Base-by-base conservation (phyloP, 2,113 vertebrate species). In the Candoia aspera region DNA sequence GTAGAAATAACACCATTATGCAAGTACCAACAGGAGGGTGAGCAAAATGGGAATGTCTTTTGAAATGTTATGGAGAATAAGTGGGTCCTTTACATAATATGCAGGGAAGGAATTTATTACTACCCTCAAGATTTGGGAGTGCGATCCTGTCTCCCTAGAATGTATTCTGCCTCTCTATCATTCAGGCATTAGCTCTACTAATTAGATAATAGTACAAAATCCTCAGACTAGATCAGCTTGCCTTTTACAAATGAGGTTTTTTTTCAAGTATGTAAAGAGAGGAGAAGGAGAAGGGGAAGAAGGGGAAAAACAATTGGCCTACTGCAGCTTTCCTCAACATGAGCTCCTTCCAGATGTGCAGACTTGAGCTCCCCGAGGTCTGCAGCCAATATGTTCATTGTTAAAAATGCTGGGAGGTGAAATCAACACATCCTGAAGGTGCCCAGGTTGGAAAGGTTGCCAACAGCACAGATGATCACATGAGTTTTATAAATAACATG, bases 1-100 rank as follows among this genome's bases (percentile, higher is more conserved):
- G 92, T 88, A 93, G 87, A 94, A 93, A 95, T 13, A 95, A 8
- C 84, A 90, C 60, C 95, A 91, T 94, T 88, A 93, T 17, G 23
- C 92, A 24, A 0, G 0, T 0, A 86, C 57, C 1, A 1, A 73
- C 5, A 92, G 60, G 93, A 89, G 33, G 5, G n/a, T 29, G 46
- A 6, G 19, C 42, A n/a, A 26, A 86, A 54, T 54, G 49, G 23
- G 5, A 4, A 0, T 17, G 49, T 89, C 57, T 92, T 1, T 55
- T 86, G 58, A 59, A 92, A 73, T 55, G 1, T 8, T 92, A 84
- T 49, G 19, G 24, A 21, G n/a, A 12, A 29, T 29, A 13, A 29
- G 49, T 55, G 53, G 84, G 26, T 86, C 84, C 49, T 86, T 55
- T 26, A 24, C 46, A 85, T 53, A 53, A 55, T 13, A n/a, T 17